Evolutionary conservation across 2,113 vertebrate genomes (phyloP).

Genomic region (Anguilla japonica): DNA sequence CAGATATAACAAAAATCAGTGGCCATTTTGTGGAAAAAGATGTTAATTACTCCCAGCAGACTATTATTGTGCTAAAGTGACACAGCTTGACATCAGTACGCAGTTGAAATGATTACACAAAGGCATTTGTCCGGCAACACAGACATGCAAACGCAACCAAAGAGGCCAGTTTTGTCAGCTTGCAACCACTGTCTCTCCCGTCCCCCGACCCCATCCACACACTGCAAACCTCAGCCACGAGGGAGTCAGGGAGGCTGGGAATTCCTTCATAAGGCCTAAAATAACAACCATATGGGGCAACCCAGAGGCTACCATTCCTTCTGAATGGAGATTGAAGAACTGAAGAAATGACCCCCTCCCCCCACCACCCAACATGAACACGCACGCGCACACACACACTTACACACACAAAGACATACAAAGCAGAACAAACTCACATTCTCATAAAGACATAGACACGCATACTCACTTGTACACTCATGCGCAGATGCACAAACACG

Average conservation of each 20-base stretch:
- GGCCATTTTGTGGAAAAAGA: not conserved
- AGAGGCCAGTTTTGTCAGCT: slow-evolving; percentile 10
- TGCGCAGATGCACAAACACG: slow-evolving; percentile 12
- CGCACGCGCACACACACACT: not conserved
- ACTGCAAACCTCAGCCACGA: slow-evolving; percentile 5
- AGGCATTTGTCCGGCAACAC: not conserved
- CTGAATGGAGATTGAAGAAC: slow-evolving; percentile 3
- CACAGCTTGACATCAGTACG: not conserved
- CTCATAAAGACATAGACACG: slow-evolving; percentile 7
- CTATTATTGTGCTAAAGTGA: not conserved
- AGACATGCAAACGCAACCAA: slow-evolving; percentile 10
- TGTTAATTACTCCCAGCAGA: not conserved
- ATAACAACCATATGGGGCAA: slow-evolving; percentile 78
- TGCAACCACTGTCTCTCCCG: slow-evolving; percentile 19
- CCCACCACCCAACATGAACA: too few species aligned
- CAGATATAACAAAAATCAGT: not conserved
- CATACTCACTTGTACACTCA: not conserved
- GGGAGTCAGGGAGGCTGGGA: slow-evolving; percentile 54
- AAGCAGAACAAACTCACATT: not conserved
- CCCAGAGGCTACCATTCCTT: slow-evolving; percentile 50
- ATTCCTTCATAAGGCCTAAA: slow-evolving; percentile 76
- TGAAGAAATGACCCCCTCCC: not conserved
- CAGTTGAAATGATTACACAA: not conserved
- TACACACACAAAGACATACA: not conserved
- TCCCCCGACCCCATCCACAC: not conserved